Evolutionary conservation across 2,888 invertebrate genomes (phyloP), one percentile per base, ranked within the genome.

Genomic region (Argyresthia albistria): DNA sequence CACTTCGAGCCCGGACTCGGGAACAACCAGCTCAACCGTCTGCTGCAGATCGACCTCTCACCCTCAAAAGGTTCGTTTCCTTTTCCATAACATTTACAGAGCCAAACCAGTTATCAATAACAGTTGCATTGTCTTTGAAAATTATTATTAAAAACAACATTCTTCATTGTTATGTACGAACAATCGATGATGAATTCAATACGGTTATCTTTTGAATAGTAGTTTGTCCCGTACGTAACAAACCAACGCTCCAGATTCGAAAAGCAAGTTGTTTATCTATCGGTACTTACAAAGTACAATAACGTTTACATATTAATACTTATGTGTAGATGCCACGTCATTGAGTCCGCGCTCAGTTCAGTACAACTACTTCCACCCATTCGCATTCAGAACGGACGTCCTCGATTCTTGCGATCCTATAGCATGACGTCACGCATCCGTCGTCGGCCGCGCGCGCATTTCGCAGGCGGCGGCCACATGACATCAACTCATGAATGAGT

Each of bases 1-100:
- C 89, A 94, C 70, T 87, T 96, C 52, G 94, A 97, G 78, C 96
- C 97, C 1, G 97, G 97, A 9, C 84, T 98, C 54, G 95, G 95
- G 69, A 94, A 94, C 66, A 91, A 92, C 57, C 95, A 95, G 73
- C 89, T 94, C 42, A 93, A 94, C 35, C 89, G 94, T 52, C 88
- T 96, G 53, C 90, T 94, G 65, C 94, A 93, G 57, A 84, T 93
- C 56, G 93, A 93, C 60, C 80, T 94, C 56, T 91, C 89, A 56
- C 83, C 86, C 45, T 76, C 80, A 50, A 76, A 75, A 76, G 80
- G 82, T 80, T 69, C 67, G 55, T 63, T 37, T 35, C 57, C 59
- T 39, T 46, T 39, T 39, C 9, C 3, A 39, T 39, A 11, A 39
- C 39, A 39, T 39, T 9, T 39, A 11, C 9, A 11, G 2, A 11